Evolutionary conservation across 2,113 vertebrate species (phyloP).

Genomic region (Spea multiplicata): DNA sequence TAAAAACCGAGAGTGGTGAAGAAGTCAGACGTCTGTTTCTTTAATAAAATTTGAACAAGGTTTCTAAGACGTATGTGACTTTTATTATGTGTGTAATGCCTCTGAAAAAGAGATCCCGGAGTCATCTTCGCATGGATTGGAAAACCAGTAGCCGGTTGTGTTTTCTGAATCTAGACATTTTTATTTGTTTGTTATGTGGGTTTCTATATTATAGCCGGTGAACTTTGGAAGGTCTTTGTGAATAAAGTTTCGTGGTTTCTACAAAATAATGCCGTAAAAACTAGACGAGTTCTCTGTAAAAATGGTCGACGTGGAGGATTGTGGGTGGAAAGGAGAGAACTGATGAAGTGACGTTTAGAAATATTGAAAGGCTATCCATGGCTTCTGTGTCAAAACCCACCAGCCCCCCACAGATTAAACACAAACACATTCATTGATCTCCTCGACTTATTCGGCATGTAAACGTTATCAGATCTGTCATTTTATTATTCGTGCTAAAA

Average conservation of each 20-base stretch:
- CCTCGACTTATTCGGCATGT: too few relatives aligned
- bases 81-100: constrained; percentile 6
- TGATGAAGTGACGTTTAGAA: too few relatives aligned
- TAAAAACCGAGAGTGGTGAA: background rate
- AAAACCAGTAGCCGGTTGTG: constrained; percentile 11
- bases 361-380: too few relatives aligned
- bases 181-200: background rate
- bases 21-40: constrained; percentile 1
- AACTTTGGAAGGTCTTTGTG: background rate
- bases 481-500: too few relatives aligned
- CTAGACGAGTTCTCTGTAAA: too few relatives aligned
- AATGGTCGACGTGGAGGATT: too few relatives aligned
- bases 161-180: background rate
- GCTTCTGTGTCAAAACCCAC: too few relatives aligned
- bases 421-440: too few relatives aligned
- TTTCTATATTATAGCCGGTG: background rate
- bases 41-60: background rate
- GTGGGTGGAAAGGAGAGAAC: too few relatives aligned
- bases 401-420: too few relatives aligned
- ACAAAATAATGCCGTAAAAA: too few relatives aligned
- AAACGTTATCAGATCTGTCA: too few relatives aligned
- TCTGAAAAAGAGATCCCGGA: background rate
- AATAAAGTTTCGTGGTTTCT: background rate
- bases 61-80: background rate
- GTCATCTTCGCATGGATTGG: background rate